Evolutionary conservation across 1,140 invertebrate species (phyloP).

Genomic region (Aphelenchoides fujianensis): DNA sequence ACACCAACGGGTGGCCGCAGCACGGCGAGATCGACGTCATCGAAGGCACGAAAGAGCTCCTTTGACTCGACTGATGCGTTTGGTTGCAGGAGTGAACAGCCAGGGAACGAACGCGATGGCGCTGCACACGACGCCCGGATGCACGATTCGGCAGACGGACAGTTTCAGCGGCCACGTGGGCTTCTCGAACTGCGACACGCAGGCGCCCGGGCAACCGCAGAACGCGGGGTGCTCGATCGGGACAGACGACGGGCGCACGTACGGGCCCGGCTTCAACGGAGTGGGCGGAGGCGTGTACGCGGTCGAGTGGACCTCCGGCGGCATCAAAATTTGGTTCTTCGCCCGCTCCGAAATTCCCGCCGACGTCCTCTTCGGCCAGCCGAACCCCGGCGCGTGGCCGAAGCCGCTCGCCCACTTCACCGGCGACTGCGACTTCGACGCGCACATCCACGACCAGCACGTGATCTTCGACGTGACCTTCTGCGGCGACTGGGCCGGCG

Average conservation of each 20-base stretch:
- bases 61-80: background rate
- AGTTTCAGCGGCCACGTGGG: background rate
- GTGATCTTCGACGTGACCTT: conserved; percentile 21
- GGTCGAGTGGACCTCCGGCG: conserved; percentile 8
- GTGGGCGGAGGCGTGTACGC: background rate
- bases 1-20: background rate
- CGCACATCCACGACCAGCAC: background rate
- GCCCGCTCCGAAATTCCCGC: background rate
- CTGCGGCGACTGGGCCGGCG: conserved; percentile 8
- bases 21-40: conserved; percentile 16
- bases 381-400: background rate
- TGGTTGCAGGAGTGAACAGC: conserved; percentile 3
- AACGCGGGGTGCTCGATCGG: conserved; percentile 14
- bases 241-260: background rate
- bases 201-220: background rate
- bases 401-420: conserved; percentile 15
- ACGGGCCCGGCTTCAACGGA: conserved; percentile 2
- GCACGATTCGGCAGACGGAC: background rate
- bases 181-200: background rate
- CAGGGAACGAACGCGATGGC: conserved; percentile 5
- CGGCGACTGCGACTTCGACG: background rate
- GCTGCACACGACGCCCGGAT: conserved; percentile 8
- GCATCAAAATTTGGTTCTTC: conserved; percentile 16
- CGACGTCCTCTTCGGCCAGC: conserved; percentile 7
- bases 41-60: background rate